Evolutionary conservation across 2,888 invertebrate species (phyloP), one percentile per base, ranked within the genome.

Genomic region (Trissonchulus sp.): DNA sequence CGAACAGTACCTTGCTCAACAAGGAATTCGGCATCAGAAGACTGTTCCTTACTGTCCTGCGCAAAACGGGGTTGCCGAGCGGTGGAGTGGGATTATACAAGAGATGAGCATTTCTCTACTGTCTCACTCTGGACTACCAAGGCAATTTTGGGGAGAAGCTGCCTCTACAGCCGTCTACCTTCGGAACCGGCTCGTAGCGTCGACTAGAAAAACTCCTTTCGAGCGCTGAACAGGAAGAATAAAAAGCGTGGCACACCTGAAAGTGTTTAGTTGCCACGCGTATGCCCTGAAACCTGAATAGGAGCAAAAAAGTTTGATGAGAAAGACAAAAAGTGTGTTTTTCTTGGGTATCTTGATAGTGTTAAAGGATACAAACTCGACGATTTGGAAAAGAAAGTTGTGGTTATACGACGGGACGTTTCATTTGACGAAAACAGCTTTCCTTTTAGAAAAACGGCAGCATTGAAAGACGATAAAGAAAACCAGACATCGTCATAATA

Each of bases 31-130:
- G 18, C 77, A 79, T 38, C 63, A 78, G 60, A 30, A 31, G 8
- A 77, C 79, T 2, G 60, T 79, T 15, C 74, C 79, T 2, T 68
- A 76, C 34, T 76, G n/a, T 8, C 77, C 76, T 28, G 77, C 76
- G 71, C 78, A 79, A 68, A 79, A 77, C 77, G 79, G 77, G 30
- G 75, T 79, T 1, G 76, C 79, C 2, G 77, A 79, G 63, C 30
- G 75, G 23, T 63, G 75, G 74, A 79, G 77, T 48, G 65, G 48
- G 8, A 48, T 48, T 48, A 48, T 48, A 15, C 48, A 48, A 23
- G 48, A 48, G 23, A 48, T 48, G 48, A 48, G 48, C 23, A 23
- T 48, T 48, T 48, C 48, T 15, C 48, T 48, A 23, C 48, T 48
- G 23, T 48, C 48, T 23, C 48, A 48, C 23, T 48, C 48, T 15